These are phyloP conservation scores for Drosophila rellima DNA, from an alignment of 2,888 invertebrate genomes.

Conservation along the genomic window DNA sequence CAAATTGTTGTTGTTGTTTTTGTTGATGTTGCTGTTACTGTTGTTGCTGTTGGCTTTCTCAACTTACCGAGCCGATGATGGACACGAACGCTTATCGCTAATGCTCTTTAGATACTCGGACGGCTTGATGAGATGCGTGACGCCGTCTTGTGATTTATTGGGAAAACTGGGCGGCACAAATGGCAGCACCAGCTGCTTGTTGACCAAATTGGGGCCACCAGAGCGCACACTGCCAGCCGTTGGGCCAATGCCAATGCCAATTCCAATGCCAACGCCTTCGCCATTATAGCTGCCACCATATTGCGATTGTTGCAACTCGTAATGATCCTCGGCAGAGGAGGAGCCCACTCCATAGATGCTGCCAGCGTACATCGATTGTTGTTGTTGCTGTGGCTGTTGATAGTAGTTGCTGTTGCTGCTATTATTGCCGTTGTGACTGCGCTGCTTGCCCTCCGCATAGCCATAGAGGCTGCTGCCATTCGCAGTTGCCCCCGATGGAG, in stretches of 20 bases:
- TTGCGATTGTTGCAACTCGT: slow-evolving; percentile 83
- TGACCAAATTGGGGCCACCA: slow-evolving; percentile 89
- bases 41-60: slow-evolving; percentile 33
- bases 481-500: slow-evolving; percentile 13
- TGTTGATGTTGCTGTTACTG: neutral
- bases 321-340: slow-evolving; percentile 83
- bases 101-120: slow-evolving; percentile 96
- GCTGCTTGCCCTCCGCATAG: slow-evolving; percentile 62
- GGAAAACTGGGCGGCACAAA: slow-evolving; percentile 97
- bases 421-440: slow-evolving; percentile 48
- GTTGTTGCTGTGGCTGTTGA: slow-evolving; percentile 63
- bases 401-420: slow-evolving; percentile 45
- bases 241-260: slow-evolving; percentile 5
- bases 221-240: slow-evolving; percentile 68
- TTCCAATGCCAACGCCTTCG: slow-evolving; percentile 29
- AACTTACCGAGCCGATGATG: slow-evolving; percentile 86
- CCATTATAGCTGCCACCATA: slow-evolving; percentile 72
- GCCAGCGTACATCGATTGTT: slow-evolving; percentile 71
- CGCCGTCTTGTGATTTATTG: slow-evolving; percentile 88
- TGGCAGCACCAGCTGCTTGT: slow-evolving; percentile 94
- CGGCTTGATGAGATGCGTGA: slow-evolving; percentile 95
- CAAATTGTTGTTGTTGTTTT: neutral
- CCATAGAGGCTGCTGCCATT: slow-evolving; percentile 57
- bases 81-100: slow-evolving; percentile 87
- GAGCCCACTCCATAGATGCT: slow-evolving; percentile 71